Conservation (phyloP, 2,888 invertebrate genomes). For the Polydrusus tereticollis region DNA sequence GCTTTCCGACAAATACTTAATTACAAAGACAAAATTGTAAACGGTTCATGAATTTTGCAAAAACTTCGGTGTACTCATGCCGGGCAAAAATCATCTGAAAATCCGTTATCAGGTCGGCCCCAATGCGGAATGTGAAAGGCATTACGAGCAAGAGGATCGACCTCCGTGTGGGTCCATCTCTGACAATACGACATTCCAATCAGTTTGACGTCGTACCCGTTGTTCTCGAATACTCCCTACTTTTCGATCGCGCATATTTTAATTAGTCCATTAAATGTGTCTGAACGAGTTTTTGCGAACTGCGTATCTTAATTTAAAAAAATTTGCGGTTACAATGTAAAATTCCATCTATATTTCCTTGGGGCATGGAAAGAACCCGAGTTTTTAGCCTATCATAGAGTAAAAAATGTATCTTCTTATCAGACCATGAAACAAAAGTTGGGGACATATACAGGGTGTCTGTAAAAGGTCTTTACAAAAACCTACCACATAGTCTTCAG, state of each 20-base stretch:
- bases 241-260: constrained; percentile 20
- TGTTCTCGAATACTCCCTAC: constrained; percentile 17
- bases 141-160: constrained; percentile 40
- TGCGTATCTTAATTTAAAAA: background rate
- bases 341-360: no score
- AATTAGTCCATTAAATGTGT: constrained; percentile 26
- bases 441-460: no score
- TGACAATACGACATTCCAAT: constrained; percentile 46
- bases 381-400: no score
- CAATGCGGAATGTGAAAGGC: constrained; percentile 48
- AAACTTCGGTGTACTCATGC: constrained; percentile 9
- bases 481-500: no score
- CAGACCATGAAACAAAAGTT: no score
- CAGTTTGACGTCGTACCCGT: constrained; percentile 22
- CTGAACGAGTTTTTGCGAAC: constrained; percentile 3
- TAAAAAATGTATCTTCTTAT: no score
- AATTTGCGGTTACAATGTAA: background rate
- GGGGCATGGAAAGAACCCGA: no score
- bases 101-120: constrained; percentile 48
- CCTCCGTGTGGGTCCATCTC: constrained; percentile 42
- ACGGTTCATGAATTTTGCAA: background rate
- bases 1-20: background rate
- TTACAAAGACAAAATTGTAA: background rate
- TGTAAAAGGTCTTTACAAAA: no score
- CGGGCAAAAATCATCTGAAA: constrained; percentile 30